Base-by-base conservation (phyloP, 2,113 vertebrate species). In the Catagonus wagneri region DNA sequence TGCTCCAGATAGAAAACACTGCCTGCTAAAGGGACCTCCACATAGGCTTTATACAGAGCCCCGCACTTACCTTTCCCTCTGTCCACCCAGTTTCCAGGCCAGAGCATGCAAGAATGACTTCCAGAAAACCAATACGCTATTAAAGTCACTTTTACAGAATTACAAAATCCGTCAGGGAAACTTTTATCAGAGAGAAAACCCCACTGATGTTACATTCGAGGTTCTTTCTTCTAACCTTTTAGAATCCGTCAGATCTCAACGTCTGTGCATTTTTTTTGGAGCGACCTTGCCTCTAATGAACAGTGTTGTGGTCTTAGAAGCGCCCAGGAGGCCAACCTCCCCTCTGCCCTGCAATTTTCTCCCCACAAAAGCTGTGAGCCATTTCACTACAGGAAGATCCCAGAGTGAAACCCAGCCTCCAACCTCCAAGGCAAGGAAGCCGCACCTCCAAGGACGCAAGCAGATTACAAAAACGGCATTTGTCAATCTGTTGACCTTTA, bases 381-480 rank as follows among this genome's bases (percentile, higher is more conserved):
- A 20, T 50, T 68, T 85, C 50, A 76, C 56, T 61, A 7, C 23
- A 56, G 65, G 61, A 83, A 86, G 79, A 93, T 44, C 93, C 78
- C 83, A 27, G 44, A 58, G 44, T 19, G 17, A 74, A 80, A 36
- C 39, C 69, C 0, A 0, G 25, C 29, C 58, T n/a, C 60, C 14
- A 8, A 6, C 25, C 54, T 58, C 20, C 0, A 2, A 23, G 9
- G 52, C 0, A 2, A 23, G 9, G 52, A 25, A 10, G 56, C 0
- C 3, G 3, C 13, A 16, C 39, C 19, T n/a, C n/a, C n/a, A n/a
- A n/a, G 25, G 65, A 27, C 14, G 44, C 61, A 34, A 0, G 7
- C 36, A 27, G 44, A 25, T 34, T 34, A 25, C 3, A 61, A 19
- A 27, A 69, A 20, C 16, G 9, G 17, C 4, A 0, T 68, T 13